Base-by-base conservation (phyloP, 2,113 vertebrate genomes). In the Saccopteryx leptura region DNA sequence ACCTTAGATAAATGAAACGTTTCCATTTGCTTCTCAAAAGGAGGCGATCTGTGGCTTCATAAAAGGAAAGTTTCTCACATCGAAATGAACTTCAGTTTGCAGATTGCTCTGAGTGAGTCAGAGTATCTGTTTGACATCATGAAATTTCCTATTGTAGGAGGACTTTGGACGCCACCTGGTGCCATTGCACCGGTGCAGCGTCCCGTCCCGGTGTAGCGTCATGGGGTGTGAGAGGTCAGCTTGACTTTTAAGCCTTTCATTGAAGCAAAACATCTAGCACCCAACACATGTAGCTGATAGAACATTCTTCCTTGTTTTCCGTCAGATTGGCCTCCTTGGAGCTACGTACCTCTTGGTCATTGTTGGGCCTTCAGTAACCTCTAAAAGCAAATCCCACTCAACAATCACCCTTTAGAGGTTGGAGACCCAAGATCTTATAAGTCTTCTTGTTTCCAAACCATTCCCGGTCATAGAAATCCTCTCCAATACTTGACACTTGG, bases 1-100 rank as follows among this genome's bases (percentile, higher is more conserved):
- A 33, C 28, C 21, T 52, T 72, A 52, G 65, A 39, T 81, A 71
- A 65, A 39, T 26, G 9, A 66, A 66, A 81, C 63, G 18, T 82
- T 95, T 90, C 46, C 28, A 76, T 84, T 28, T 84, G 50, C 28
- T 85, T 81, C 52, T 74, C 68, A 21, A 92, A 84, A 94, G 46
- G 24, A 65, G 48, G 2, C 2, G 26, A 7, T 74, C 24, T 9
- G 4, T n/a, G 24, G 15, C 26, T 10, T 91, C 26, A 7, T 46
- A 74, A 33, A 21, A 86, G 13, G 15, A 79, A 74, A 87, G 18
- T 50, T 39, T 0, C 60, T 78, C 15, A 28, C 1, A 15, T 11
- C 8, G 10, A 52, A 91, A 88, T 39, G 24, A 61, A 46, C 6
- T 50, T 15, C 18, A 60, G 52, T 58, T 82, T 90, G 33, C 79